Conservation (phyloP, 2,113 vertebrate species). For the Nesospiza acunhae region DNA sequence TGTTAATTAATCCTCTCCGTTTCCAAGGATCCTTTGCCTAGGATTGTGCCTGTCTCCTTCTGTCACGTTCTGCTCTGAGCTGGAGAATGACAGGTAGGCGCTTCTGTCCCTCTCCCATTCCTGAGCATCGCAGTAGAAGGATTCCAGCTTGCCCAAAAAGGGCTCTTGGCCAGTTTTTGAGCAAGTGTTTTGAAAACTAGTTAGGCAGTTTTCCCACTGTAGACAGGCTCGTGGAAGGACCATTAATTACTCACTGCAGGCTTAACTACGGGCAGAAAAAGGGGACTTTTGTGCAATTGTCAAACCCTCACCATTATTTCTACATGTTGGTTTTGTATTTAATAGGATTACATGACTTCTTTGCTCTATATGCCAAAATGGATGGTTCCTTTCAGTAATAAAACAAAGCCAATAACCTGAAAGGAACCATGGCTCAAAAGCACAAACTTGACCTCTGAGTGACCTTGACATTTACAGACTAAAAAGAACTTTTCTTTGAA, state of each 20-base stretch:
- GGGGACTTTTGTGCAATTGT: conserved; percentile 54
- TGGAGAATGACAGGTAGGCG: not conserved
- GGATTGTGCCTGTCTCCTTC: not conserved
- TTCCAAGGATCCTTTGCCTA: not conserved
- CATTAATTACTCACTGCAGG: conserved; percentile 44
- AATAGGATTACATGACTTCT: conserved; percentile 72
- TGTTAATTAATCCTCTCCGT: not conserved
- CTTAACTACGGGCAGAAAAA: conserved; percentile 37
- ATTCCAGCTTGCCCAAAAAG: not conserved
- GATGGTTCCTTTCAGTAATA: conserved; percentile 75
- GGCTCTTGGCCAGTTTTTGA: not conserved
- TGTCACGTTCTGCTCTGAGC: not conserved
- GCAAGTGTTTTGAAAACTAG: conserved; percentile 18
- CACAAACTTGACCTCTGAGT: conserved; percentile 69
- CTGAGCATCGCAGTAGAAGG: not conserved
- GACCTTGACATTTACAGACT: conserved; percentile 72
- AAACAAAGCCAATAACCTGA: conserved; percentile 74
- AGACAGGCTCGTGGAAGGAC: conserved; percentile 12
- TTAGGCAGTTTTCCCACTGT: conserved; percentile 45
- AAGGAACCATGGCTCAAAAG: conserved; percentile 67
- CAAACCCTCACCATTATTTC: conserved; percentile 66
- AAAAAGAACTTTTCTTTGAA: conserved; percentile 63
- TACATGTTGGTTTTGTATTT: conserved; percentile 69
- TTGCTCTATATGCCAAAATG: conserved; percentile 69
- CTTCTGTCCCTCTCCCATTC: not conserved